These are phyloP conservation scores for Sycophila sp. DNA, from an alignment of 1,140 invertebrate genomes.

Conservation along the genomic window DNA sequence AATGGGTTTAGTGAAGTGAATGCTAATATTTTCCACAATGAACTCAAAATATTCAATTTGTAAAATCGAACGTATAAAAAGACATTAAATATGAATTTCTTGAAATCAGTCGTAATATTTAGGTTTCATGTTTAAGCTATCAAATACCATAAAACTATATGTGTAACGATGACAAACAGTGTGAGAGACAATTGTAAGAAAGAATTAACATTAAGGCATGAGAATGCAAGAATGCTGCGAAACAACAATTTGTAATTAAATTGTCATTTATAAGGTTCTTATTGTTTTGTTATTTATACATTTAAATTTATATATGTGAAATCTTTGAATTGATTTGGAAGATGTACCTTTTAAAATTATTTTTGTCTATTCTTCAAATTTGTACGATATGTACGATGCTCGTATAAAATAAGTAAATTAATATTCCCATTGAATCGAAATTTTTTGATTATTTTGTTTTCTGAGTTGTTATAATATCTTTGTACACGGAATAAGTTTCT, in stretches of 20 bases:
- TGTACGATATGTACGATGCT: no score
- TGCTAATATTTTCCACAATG: conserved; percentile 9
- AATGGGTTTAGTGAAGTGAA: conserved; percentile 80
- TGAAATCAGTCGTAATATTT: conserved; percentile 28
- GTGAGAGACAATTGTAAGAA: conserved; percentile 29
- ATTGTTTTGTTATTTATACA: conserved; percentile 32
- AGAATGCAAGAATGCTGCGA: conserved; percentile 17
- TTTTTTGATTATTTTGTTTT: no score
- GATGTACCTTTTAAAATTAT: no score
- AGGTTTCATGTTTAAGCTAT: conserved; percentile 32
- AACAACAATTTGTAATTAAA: conserved; percentile 36
- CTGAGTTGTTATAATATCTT: no score
- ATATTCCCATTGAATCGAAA: no score
- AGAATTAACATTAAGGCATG: conserved; percentile 21
- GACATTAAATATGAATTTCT: conserved; percentile 23
- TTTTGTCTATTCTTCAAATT: no score
- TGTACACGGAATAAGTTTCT: no score
- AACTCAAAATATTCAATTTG: conserved; percentile 24
- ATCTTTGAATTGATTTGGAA: neutral
- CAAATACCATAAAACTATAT: conserved; percentile 24
- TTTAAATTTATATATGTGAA: no score
- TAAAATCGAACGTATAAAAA: conserved; percentile 7
- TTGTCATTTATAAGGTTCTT: conserved; percentile 30
- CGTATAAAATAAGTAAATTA: no score
- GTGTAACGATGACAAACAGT: conserved; percentile 29